Conservation (phyloP, 30 jellyfish, hydroid and myxozoan species). For the Nemopilema nomurai region DNA sequence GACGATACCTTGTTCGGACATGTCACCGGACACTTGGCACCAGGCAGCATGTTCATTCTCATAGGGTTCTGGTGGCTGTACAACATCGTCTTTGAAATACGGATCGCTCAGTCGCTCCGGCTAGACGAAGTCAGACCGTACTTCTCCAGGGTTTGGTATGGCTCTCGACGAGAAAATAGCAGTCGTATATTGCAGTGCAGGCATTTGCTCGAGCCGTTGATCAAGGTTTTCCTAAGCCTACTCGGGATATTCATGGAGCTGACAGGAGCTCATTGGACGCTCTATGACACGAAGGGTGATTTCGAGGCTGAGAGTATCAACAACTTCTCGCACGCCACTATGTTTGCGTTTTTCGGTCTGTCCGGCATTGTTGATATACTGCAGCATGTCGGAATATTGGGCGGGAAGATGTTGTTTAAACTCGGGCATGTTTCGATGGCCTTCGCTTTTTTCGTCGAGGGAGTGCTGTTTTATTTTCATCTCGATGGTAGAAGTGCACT, state of each 20-base stretch:
- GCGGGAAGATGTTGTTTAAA: slow-evolving; percentile 8
- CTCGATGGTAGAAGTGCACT: slow-evolving; percentile 67
- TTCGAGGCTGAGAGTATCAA: slow-evolving; percentile 53
- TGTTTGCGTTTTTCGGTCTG: slow-evolving; percentile 62
- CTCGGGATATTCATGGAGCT: slow-evolving; percentile 59
- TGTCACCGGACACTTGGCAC: slow-evolving; percentile 66
- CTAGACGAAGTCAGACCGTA: slow-evolving; percentile 30
- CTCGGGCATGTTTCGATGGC: slow-evolving; percentile 41
- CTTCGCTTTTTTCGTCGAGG: slow-evolving; percentile 58
- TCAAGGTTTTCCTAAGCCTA: slow-evolving; percentile 14
- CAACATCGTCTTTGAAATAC: slow-evolving; percentile 26
- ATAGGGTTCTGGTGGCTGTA: slow-evolving; percentile 70
- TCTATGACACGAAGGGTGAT: slow-evolving; percentile 34
- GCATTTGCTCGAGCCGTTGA: slow-evolving; percentile 42
- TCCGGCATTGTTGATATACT: slow-evolving; percentile 39
- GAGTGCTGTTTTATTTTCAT: slow-evolving; percentile 63
- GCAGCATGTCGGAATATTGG: slow-evolving; percentile 5
- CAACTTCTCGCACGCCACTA: slow-evolving; percentile 72
- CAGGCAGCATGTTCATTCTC: slow-evolving; percentile 54
- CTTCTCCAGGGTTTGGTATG: slow-evolving; percentile 54
- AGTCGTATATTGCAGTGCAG: slow-evolving; percentile 22
- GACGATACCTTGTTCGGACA: slow-evolving; percentile 65
- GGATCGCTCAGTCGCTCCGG: slow-evolving; percentile 20
- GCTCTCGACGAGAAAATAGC: neutral
- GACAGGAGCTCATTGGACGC: slow-evolving; percentile 50